phyloP scores from a whole-genome alignment of 37 sponge, comb jelly and placozoan genomes.

The Agelas oroides region DNA sequence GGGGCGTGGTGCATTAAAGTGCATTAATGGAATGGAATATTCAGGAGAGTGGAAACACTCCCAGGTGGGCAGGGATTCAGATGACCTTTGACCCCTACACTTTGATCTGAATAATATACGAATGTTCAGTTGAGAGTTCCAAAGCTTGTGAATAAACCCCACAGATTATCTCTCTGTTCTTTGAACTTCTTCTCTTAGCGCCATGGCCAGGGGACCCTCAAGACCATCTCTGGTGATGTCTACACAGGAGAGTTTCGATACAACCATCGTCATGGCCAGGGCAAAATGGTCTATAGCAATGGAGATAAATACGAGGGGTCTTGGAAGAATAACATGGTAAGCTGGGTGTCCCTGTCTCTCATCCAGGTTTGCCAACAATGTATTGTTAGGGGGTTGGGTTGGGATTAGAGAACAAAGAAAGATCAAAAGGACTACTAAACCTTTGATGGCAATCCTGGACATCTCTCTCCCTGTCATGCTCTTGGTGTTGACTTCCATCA shows the following conservation, averaged over 20 bases:
- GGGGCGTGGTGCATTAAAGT: slow-evolving; percentile 69
- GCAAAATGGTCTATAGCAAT: slow-evolving; percentile 73
- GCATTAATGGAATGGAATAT: slow-evolving; percentile 75
- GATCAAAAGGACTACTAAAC: no score
- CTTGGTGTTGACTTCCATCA: no score
- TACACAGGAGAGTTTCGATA: slow-evolving; percentile 81
- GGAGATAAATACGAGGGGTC: slow-evolving; percentile 78
- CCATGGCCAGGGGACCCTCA: slow-evolving; percentile 69
- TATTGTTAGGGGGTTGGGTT: not conserved
- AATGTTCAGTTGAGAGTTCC: no score
- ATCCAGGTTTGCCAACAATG: no score
- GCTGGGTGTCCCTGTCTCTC: not conserved
- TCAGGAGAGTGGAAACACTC: slow-evolving; percentile 85
- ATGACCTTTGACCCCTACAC: not conserved
- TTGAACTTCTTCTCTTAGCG: slow-evolving; percentile 31
- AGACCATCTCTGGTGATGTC: slow-evolving; percentile 38
- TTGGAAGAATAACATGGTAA: slow-evolving; percentile 82
- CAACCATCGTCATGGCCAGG: slow-evolving; percentile 74
- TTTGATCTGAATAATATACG: no score
- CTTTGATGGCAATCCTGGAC: no score
- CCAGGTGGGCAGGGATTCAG: slow-evolving; percentile 42
- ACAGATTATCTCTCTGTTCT: no score
- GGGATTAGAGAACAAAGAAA: no score
- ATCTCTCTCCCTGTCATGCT: no score
- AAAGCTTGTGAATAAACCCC: no score